Conservation (phyloP, 2,113 vertebrate genomes). For the Psettodes erumei region DNA sequence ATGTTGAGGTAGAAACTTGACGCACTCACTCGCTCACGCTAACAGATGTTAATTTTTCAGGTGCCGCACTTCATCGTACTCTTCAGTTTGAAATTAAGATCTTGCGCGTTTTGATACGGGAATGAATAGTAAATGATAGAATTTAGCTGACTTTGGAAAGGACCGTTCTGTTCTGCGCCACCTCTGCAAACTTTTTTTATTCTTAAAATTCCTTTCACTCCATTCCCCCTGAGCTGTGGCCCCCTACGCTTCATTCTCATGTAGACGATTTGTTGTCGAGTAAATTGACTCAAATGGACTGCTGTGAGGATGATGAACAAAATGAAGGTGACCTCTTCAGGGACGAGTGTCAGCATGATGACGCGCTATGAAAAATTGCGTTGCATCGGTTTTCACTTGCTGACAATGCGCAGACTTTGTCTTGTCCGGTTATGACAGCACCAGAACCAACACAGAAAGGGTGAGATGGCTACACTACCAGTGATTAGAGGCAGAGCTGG, state of each 20-base stretch:
- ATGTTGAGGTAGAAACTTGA: constrained; percentile 4
- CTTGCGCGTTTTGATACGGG: constrained; percentile 7
- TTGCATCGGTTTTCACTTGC: not conserved
- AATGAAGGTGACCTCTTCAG: not conserved
- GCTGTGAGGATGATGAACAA: constrained; percentile 10
- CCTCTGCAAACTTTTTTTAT: constrained; percentile 15
- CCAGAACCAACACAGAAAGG: constrained; percentile 14
- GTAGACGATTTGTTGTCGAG: not conserved
- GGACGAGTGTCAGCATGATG: not conserved
- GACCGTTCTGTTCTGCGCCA: not conserved
- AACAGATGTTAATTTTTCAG: not conserved
- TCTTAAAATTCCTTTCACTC: constrained; percentile 8
- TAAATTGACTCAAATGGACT: not conserved
- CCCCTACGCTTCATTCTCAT: not conserved
- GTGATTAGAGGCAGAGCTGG: constrained; percentile 28
- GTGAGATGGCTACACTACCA: constrained; percentile 42
- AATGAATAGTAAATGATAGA: constrained; percentile 9
- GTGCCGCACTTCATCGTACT: not conserved
- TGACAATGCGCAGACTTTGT: not conserved
- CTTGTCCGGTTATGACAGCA: not conserved
- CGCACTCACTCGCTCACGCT: not conserved
- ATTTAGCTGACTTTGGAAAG: constrained; percentile 17
- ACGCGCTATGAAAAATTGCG: not conserved
- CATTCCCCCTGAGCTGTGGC: constrained; percentile 3
- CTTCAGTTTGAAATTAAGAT: constrained; percentile 1